Conservation (phyloP, 2,113 vertebrate genomes). For the Uropsilus gracilis region DNA sequence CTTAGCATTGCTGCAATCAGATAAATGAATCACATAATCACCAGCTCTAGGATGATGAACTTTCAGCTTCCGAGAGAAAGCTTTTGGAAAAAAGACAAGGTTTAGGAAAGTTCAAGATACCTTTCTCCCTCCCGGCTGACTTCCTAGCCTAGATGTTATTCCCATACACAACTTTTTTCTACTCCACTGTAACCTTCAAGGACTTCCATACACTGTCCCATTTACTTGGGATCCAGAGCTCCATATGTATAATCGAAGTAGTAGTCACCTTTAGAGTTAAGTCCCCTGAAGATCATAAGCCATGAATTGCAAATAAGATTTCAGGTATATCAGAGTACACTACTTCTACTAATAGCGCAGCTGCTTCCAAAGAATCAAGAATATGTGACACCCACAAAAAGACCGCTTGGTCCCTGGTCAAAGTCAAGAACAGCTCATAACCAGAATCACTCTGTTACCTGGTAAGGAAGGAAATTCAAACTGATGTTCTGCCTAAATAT, state of each 20-base stretch:
- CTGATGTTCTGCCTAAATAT: background rate
- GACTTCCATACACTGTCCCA: background rate
- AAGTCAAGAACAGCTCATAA: background rate
- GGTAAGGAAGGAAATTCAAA: slow-evolving; percentile 3
- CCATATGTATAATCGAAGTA: background rate
- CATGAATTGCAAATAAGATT: background rate
- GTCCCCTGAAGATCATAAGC: background rate
- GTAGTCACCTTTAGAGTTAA: background rate
- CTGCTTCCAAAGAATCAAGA: background rate
- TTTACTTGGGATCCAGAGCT: background rate
- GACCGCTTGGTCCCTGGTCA: background rate
- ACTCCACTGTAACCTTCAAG: background rate
- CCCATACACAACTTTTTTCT: background rate
- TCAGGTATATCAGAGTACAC: background rate
- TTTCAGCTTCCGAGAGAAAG: background rate
- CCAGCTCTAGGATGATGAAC: background rate
- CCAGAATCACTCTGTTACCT: background rate
- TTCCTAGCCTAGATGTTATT: background rate
- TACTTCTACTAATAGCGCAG: background rate
- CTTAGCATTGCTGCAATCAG: background rate
- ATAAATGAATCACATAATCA: background rate
- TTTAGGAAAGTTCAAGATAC: background rate
- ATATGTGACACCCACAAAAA: background rate
- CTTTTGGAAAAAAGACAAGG: background rate
- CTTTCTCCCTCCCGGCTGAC: background rate